Percentiles rank a stretch among this genome's conserved stretches.
phyloP scores from a whole-genome alignment of 2,888 invertebrate genomes.

The Nymphalis c-album region DNA sequence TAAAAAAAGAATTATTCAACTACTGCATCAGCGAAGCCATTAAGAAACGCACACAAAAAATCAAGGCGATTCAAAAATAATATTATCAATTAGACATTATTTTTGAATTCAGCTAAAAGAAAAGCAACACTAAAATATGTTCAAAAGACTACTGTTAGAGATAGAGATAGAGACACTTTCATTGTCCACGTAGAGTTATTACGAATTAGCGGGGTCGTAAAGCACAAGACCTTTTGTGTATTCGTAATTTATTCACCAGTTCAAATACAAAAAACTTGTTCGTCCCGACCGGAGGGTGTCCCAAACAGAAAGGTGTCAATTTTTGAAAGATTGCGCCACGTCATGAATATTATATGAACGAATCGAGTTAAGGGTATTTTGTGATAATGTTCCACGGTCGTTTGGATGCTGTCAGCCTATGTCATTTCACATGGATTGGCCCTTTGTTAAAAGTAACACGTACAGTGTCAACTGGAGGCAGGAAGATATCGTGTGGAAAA shows the following conservation, averaged over 20 bases:
- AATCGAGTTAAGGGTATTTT: conserved; percentile 80
- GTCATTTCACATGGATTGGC: conserved; percentile 79
- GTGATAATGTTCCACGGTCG: conserved; percentile 77
- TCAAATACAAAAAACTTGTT: conserved; percentile 77
- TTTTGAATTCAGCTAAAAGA: no score
- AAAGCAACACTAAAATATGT: neutral
- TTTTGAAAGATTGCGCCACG: conserved; percentile 80
- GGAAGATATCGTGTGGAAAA: conserved; percentile 62
- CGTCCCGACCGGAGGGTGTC: conserved; percentile 58
- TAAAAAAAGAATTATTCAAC: no score
- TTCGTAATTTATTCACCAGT: conserved; percentile 76
- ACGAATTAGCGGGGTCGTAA: conserved; percentile 44
- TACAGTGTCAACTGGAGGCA: conserved; percentile 65
- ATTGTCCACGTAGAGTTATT: conserved; percentile 31
- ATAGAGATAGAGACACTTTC: neutral
- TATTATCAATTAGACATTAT: no score
- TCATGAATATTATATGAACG: conserved; percentile 82
- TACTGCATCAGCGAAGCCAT: no score
- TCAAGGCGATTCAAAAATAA: no score
- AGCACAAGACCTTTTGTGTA: conserved; percentile 57
- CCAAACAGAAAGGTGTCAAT: conserved; percentile 77
- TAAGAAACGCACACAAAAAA: no score
- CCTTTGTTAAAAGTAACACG: conserved; percentile 80
- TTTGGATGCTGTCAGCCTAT: conserved; percentile 77
- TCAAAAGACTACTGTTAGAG: neutral